Evolutionary conservation across 2,888 invertebrate species (phyloP).

Genomic region (Cerceris rybyensis): DNA sequence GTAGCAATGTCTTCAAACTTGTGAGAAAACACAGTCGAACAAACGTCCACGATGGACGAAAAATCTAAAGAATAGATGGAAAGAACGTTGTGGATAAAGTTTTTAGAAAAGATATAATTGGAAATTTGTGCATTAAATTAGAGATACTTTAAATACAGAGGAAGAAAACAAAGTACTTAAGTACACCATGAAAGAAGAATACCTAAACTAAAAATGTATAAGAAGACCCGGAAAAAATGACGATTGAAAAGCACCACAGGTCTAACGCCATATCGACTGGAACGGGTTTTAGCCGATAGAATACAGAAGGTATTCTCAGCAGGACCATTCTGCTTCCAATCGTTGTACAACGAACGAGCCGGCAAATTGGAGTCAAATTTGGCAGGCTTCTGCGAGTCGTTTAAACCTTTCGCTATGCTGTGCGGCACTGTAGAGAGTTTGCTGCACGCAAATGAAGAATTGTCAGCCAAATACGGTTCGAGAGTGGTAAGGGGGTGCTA

Average conservation of each 20-base stretch:
- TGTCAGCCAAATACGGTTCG: slow-evolving; percentile 79
- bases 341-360: slow-evolving; percentile 56
- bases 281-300: background rate
- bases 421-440: slow-evolving; percentile 72
- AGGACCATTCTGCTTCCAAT: slow-evolving; percentile 55
- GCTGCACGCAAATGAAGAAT: slow-evolving; percentile 81
- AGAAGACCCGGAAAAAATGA: too few relatives aligned
- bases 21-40: slow-evolving; percentile 4
- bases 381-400: slow-evolving; percentile 58
- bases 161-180: too few relatives aligned
- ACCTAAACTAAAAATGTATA: too few relatives aligned
- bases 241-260: too few relatives aligned
- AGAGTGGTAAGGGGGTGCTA: slow-evolving; percentile 64
- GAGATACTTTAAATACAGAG: too few relatives aligned
- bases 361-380: slow-evolving; percentile 56
- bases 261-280: too few relatives aligned
- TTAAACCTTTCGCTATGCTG: slow-evolving; percentile 67
- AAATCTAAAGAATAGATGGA: background rate
- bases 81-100: background rate
- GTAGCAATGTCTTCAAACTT: slow-evolving; percentile 71
- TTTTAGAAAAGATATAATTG: background rate
- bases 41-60: background rate
- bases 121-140: too few relatives aligned
- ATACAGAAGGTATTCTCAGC: slow-evolving; percentile 8
- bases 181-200: too few relatives aligned